These are phyloP conservation scores for Euglossa dilemma DNA, from an alignment of 1,140 invertebrate species.

Conservation along the genomic window DNA sequence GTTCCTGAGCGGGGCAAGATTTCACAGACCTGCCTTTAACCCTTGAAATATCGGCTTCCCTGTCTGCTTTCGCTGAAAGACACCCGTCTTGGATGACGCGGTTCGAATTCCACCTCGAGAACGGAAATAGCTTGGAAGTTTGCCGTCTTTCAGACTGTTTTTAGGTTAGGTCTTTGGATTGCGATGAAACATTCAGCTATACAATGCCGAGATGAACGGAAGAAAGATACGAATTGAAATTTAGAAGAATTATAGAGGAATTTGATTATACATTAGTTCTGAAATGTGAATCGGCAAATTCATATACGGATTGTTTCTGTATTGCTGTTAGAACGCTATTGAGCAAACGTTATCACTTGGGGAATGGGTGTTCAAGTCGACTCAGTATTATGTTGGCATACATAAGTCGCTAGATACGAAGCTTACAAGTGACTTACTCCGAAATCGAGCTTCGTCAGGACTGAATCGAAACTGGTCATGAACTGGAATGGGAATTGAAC, in stretches of 20 bases:
- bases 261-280: background rate
- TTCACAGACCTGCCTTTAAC: background rate
- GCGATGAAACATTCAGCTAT: no score
- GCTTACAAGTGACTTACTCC: background rate
- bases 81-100: background rate
- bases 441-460: background rate
- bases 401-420: background rate
- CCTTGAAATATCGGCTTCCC: conserved; percentile 12
- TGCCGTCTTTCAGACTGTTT: no score
- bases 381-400: background rate
- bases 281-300: background rate
- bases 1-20: conserved; percentile 32
- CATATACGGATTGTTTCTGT: background rate
- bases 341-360: background rate
- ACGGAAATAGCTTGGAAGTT: no score
- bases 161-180: no score
- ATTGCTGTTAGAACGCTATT: no score
- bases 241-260: no score
- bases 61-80: background rate
- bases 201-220: no score
- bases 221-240: no score
- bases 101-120: background rate
- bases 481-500: background rate
- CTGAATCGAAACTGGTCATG: no score
- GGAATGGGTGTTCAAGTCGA: no score